Conservation (phyloP, 2,113 vertebrate species). For the Oncorhynchus keta region DNA sequence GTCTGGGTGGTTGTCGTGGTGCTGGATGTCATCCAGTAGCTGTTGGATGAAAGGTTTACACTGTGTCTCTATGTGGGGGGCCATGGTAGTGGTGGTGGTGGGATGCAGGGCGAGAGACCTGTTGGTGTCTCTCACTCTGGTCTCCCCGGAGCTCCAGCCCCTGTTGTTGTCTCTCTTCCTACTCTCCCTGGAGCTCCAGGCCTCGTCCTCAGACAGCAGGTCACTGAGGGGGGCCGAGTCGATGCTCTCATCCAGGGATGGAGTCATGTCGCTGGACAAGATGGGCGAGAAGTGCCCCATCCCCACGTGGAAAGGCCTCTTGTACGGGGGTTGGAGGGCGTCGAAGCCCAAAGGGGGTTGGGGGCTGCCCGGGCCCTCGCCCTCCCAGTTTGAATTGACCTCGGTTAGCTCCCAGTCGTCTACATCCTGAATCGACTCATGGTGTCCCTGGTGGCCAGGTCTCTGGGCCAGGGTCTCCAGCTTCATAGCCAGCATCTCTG, state of each 20-base stretch:
- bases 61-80: conserved; percentile 63
- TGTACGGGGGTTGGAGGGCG: conserved; percentile 70
- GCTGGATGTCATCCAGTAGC: conserved; percentile 88
- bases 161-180: conserved; percentile 51
- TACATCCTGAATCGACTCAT: conserved; percentile 84
- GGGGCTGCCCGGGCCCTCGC: conserved; percentile 39
- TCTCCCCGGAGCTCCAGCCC: background rate
- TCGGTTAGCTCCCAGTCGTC: conserved; percentile 97
- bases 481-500: conserved; percentile 89
- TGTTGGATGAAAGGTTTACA: conserved; percentile 82
- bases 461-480: conserved; percentile 83
- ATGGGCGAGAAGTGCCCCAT: conserved; percentile 78
- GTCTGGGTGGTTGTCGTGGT: conserved; percentile 84
- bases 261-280: conserved; percentile 88
- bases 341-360: background rate
- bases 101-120: background rate
- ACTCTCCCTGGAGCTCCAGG: conserved; percentile 61
- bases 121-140: conserved; percentile 3
- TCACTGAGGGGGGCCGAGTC: conserved; percentile 91
- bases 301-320: conserved; percentile 42
- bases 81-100: conserved; percentile 17
- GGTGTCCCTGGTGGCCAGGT: conserved; percentile 50
- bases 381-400: conserved; percentile 87
- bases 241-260: conserved; percentile 86
- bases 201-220: conserved; percentile 85